Evolutionary conservation across 2,797 vertebrate genomes (phyloP).

Genomic region (Sebastes umbrosus): DNA sequence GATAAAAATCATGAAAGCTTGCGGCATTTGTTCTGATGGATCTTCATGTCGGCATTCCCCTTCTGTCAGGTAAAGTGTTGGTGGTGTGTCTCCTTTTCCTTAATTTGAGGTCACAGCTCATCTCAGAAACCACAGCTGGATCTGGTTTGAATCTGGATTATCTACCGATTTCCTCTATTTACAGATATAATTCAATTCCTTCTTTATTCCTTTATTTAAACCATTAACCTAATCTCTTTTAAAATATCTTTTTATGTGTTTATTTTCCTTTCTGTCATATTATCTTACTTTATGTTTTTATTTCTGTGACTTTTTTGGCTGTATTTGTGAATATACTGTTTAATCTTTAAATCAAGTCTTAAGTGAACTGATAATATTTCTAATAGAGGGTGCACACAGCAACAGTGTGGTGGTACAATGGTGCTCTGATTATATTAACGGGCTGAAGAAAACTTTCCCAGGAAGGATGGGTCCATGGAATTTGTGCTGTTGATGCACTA

Average conservation of each 20-base stretch:
- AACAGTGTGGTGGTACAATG: background rate
- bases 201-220: background rate
- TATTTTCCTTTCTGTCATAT: background rate
- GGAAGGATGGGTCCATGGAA: background rate
- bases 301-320: background rate
- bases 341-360: background rate
- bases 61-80: slow-evolving; percentile 55
- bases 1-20: slow-evolving; percentile 25
- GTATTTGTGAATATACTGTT: background rate
- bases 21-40: background rate
- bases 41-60: background rate
- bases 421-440: background rate
- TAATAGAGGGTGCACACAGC: background rate
- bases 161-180: background rate
- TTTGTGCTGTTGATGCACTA: background rate
- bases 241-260: background rate
- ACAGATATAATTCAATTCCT: background rate
- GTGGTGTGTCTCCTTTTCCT: background rate
- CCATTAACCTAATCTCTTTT: background rate
- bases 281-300: background rate
- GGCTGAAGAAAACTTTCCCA: background rate
- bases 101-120: background rate
- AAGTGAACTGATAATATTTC: background rate
- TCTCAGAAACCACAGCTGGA: background rate
- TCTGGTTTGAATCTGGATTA: background rate